Base-by-base conservation (phyloP, 2,888 invertebrate genomes). In the Isotomurus palustris region DNA sequence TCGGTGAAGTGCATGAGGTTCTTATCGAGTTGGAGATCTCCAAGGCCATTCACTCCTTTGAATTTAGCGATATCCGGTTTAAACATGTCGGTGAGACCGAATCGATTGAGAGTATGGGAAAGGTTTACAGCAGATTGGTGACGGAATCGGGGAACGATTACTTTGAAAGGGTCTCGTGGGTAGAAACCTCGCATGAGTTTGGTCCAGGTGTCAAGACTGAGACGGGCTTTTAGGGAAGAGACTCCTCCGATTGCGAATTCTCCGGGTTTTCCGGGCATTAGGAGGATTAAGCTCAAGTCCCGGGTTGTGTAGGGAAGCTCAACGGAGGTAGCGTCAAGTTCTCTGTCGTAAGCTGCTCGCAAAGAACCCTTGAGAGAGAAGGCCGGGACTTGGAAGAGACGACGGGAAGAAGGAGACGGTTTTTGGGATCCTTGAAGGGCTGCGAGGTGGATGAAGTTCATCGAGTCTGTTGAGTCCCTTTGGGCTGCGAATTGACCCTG, bases 111-210 rank as follows among this genome's bases (percentile, higher is more conserved):
- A 0, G 89, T 85, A 17, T 83, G 80, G 0, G 90, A 87, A 1
- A 89, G 83, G 70, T 92, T 91, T 27, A 91, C 83, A 10, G 88
- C 82, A 0, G 91, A 90, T 66, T 87, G 82, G 71, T 90, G 90
- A 21, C 72, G 58, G 74, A 90, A 90, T 67, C 89, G 81, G 0
- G 91, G 91, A 45, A 91, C 81, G 75, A 70, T 64, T 1, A 70
- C 60, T 58, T 70, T 70, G 32, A 72, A 67, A 8, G 63, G 48
- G 36, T 68, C 70, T 24, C 70, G 27, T 1, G 67, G 59, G 36
- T 66, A 70, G 51, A 70, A 69, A 19, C 63, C 64, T 44, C 66
- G 47, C 58, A 61, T 62, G 24, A 64, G 48, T 32, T 57, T 47
- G 25, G 66, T 70, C 70, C 70, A 71, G 21, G 66, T 58, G 36